Percentiles rank a stretch among this genome's conserved stretches.
Conservation (phyloP, 2,113 vertebrate species). For the Isichthys henryi region DNA sequence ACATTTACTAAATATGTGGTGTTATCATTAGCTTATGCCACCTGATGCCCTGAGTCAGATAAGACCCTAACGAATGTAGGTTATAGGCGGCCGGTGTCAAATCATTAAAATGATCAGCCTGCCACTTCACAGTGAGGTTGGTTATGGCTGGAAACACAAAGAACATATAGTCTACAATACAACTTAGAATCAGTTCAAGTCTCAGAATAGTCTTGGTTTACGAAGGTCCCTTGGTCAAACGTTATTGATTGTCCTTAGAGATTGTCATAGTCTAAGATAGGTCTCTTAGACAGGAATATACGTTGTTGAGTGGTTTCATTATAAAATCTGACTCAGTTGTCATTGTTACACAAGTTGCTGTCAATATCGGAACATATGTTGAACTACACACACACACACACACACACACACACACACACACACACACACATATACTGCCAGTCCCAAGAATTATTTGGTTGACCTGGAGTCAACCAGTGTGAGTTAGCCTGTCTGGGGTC, state of each 20-base stretch:
- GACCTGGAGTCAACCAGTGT: background rate
- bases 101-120: background rate
- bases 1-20: background rate
- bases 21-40: background rate
- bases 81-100: background rate
- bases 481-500: background rate
- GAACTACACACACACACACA: background rate
- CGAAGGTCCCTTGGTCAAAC: background rate
- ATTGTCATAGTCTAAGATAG: background rate
- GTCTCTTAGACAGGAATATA: background rate
- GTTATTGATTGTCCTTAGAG: background rate
- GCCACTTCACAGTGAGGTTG: background rate
- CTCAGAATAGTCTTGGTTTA: background rate
- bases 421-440: background rate
- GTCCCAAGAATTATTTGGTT: background rate
- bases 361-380: background rate
- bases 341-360: background rate
- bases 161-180: background rate
- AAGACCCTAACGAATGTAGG: too few species aligned
- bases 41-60: background rate
- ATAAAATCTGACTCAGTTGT: background rate
- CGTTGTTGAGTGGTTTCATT: background rate
- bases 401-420: background rate
- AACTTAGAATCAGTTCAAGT: background rate
- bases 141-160: background rate